Conservation (phyloP, 2,113 vertebrate species). For the Centrocercus urophasianus region DNA sequence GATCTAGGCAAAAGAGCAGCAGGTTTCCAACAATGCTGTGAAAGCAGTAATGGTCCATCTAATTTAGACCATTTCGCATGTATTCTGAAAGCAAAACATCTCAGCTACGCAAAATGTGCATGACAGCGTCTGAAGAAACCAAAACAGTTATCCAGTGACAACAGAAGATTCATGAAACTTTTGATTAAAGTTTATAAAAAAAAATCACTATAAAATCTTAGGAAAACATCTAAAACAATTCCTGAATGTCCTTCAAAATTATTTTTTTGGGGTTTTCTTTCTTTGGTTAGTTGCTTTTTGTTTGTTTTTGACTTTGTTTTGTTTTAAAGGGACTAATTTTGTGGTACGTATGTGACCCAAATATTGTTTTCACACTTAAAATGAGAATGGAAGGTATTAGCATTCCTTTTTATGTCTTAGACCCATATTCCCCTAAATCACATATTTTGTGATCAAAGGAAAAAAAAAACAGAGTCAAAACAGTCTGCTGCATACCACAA, state of each 20-base stretch:
- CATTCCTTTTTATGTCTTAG: not conserved
- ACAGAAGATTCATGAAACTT: not conserved
- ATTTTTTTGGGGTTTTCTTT: not conserved
- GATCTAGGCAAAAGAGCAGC: not conserved
- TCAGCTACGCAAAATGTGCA: not conserved
- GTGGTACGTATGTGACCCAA: not conserved
- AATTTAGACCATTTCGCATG: not conserved
- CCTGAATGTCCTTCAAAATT: not conserved
- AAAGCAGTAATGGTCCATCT: not conserved
- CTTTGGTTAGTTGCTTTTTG: not conserved
- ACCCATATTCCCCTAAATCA: not conserved
- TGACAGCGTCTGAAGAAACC: not conserved
- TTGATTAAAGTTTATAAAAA: not conserved
- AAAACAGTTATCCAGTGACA: not conserved
- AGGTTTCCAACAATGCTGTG: not conserved
- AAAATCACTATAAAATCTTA: not conserved
- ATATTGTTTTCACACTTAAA: not conserved
- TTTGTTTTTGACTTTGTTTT: not conserved
- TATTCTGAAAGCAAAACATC: not conserved
- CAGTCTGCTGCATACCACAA: not conserved
- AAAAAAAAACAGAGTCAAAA: not conserved
- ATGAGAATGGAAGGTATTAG: not conserved
- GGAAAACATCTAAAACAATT: not conserved
- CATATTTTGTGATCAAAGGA: not conserved
- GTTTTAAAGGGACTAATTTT: not conserved